Evolutionary conservation across 2,113 vertebrate species (phyloP).

Genomic region (Perca fluviatilis): DNA sequence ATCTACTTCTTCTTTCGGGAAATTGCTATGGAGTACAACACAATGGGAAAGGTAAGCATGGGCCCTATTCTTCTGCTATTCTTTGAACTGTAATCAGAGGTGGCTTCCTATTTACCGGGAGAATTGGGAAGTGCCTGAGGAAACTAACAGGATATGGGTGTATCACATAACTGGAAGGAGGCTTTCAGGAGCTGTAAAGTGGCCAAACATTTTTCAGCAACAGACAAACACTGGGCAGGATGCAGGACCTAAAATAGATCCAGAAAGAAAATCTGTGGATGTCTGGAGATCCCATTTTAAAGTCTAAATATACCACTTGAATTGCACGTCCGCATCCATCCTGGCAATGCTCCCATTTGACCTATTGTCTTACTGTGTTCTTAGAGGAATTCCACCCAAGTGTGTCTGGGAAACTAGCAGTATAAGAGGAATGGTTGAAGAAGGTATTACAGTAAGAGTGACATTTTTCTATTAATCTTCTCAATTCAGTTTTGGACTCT

Average conservation of each 20-base stretch:
- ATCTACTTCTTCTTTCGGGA: conserved; percentile 99
- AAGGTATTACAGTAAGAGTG: conserved; percentile 36
- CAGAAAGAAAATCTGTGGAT: conserved; percentile 54
- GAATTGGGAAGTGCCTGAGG: conserved; percentile 70
- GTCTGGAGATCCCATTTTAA: conserved; percentile 66
- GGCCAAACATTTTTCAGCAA: conserved; percentile 60
- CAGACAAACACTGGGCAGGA: conserved; percentile 77
- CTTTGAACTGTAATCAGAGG: conserved; percentile 73
- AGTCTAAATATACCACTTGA: conserved; percentile 73
- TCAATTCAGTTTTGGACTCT: conserved; percentile 38
- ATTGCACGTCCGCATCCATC: conserved; percentile 55
- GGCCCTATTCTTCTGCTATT: conserved; percentile 48
- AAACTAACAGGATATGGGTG: conserved; percentile 84
- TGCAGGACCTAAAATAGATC: conserved; percentile 74
- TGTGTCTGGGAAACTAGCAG: conserved; percentile 36
- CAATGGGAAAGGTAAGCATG: conserved; percentile 96
- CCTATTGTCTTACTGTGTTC: conserved; percentile 53
- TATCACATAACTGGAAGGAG: conserved; percentile 67
- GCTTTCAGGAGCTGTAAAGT: conserved; percentile 67
- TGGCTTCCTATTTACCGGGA: conserved; percentile 76
- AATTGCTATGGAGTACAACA: conserved; percentile 99
- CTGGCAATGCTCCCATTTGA: conserved; percentile 40
- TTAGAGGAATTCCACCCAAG: conserved; percentile 38
- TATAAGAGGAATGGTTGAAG: conserved; percentile 18
- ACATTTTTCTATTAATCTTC: conserved; percentile 54